Evolutionary conservation across 2,113 vertebrate genomes (phyloP).

Genomic region (Oncorhynchus masou): DNA sequence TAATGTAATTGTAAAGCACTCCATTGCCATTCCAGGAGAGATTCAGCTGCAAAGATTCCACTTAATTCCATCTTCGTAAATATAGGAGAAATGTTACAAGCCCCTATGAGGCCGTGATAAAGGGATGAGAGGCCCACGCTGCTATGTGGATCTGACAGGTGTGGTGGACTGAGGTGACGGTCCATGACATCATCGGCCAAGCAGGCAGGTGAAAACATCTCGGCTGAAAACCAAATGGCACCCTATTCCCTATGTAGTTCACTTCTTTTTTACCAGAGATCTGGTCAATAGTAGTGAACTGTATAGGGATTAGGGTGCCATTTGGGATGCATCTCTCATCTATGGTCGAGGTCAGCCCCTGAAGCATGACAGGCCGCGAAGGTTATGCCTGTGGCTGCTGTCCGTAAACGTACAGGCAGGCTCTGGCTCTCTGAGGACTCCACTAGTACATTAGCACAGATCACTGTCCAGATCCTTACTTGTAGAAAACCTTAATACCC

Average conservation of each 20-base stretch:
- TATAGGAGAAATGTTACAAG: conserved; percentile 41
- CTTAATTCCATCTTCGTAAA: conserved; percentile 25
- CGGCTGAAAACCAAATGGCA: too few relatives aligned
- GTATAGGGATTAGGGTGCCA: too few relatives aligned
- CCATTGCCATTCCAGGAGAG: background rate
- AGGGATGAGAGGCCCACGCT: conserved; percentile 35
- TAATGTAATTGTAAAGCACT: background rate
- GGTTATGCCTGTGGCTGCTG: conserved; percentile 27
- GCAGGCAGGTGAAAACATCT: conserved; percentile 46
- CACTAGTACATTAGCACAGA: background rate
- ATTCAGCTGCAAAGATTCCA: background rate
- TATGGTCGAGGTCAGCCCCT: conserved; percentile 21
- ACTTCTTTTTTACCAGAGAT: too few relatives aligned
- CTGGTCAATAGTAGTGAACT: too few relatives aligned
- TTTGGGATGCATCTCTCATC: background rate
- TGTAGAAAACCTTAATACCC: too few relatives aligned
- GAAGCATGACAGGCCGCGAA: conserved; percentile 21
- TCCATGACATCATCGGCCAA: conserved; percentile 48
- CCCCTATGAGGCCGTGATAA: conserved; percentile 48
- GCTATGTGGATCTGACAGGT: conserved; percentile 9
- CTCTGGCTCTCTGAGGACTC: background rate
- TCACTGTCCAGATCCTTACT: background rate
- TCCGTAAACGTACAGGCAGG: conserved; percentile 46
- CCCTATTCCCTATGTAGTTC: too few relatives aligned
- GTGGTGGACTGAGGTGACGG: conserved; percentile 25